Conservation (phyloP, 1,140 invertebrate genomes). For the Cheumatopsyche charites region DNA sequence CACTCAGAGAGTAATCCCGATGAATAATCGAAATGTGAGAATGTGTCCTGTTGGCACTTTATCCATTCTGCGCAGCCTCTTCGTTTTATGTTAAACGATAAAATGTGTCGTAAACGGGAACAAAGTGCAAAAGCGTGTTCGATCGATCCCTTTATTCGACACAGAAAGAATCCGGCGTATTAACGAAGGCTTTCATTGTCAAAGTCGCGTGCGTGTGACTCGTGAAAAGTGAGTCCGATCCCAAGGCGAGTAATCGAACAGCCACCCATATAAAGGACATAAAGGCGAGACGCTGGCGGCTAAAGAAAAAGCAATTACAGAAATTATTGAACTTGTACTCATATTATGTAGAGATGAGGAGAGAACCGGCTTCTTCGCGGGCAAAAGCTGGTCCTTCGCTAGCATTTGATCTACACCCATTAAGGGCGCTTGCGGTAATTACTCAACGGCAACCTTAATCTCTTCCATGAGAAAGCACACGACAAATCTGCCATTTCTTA, state of each 20-base stretch:
- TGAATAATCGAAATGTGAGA: too few species aligned
- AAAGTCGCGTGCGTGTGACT: background rate
- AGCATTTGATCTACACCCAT: background rate
- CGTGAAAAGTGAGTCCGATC: background rate
- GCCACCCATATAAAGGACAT: conserved; percentile 8
- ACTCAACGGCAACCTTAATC: conserved; percentile 10
- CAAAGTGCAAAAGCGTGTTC: conserved; percentile 23
- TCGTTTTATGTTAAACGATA: conserved; percentile 24
- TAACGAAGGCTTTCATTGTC: background rate
- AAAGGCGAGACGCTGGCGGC: conserved; percentile 8
- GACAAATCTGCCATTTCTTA: too few species aligned
- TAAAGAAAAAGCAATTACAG: conserved; percentile 32
- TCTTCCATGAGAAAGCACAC: background rate
- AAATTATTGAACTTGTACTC: conserved; percentile 20
- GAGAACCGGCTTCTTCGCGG: conserved; percentile 10
- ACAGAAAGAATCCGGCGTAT: background rate
- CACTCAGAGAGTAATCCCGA: too few species aligned
- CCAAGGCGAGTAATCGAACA: conserved; percentile 2
- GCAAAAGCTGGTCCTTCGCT: background rate
- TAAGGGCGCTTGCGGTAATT: conserved; percentile 1
- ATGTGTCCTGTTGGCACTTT: too few species aligned
- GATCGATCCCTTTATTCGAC: conserved; percentile 19
- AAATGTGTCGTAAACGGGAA: conserved; percentile 26
- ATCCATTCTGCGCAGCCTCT: background rate
- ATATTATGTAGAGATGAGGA: background rate